Percentiles rank a stretch among this genome's conserved stretches.
Conservation (phyloP, 1,140 invertebrate genomes). For the Wiebesia pumilae region DNA sequence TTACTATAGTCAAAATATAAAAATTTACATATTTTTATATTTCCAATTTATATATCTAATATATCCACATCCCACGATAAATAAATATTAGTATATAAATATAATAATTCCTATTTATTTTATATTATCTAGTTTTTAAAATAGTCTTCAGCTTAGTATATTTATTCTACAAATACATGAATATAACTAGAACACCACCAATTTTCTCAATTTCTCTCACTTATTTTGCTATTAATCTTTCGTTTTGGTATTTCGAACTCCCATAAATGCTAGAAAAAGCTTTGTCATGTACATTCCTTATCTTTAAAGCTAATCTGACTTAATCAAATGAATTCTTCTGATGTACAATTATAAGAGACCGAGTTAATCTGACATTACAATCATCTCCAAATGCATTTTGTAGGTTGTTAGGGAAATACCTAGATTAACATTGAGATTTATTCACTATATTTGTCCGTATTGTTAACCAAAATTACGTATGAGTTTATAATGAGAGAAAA, state of each 20-base stretch:
- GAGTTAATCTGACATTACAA: neutral
- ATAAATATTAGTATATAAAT: too few species aligned
- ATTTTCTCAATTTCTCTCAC: too few species aligned
- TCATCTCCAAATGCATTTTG: neutral
- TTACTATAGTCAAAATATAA: too few species aligned
- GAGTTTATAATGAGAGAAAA: neutral
- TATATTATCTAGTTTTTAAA: too few species aligned
- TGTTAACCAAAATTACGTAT: neutral
- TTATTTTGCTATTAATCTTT: neutral
- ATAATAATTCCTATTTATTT: too few species aligned
- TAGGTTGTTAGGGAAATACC: neutral
- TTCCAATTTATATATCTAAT: too few species aligned
- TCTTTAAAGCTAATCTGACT: neutral
- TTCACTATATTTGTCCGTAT: neutral
- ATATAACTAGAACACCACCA: neutral
- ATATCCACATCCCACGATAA: too few species aligned
- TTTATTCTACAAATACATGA: neutral
- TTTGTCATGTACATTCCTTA: neutral
- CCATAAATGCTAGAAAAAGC: neutral
- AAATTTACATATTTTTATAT: too few species aligned
- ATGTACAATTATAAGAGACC: neutral
- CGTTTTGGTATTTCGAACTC: neutral
- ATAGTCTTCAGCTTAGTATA: too few species aligned
- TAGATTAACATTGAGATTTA: neutral
- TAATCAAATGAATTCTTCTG: neutral